phyloP scores from a whole-genome alignment of 92 coral and sea anemone species.

The Umimayanthus chanpuru region DNA sequence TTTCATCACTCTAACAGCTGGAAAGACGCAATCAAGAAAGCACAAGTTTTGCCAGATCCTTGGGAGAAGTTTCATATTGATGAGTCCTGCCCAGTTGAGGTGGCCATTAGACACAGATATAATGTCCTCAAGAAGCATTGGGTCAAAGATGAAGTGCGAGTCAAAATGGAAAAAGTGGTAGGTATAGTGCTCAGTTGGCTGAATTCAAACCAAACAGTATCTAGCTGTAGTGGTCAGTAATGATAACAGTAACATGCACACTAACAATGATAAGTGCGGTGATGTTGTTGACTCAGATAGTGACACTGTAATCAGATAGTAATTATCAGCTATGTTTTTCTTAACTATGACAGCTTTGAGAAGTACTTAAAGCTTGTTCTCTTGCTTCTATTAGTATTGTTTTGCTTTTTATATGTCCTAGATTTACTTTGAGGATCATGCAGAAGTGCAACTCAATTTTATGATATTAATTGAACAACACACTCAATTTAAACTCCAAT shows the following conservation, averaged over 20 bases:
- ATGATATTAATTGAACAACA: too few relatives aligned
- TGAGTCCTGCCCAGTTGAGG: conserved; percentile 82
- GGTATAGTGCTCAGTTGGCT: conserved; percentile 14
- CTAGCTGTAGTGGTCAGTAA: neutral
- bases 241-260: too few relatives aligned
- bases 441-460: too few relatives aligned
- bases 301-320: neutral
- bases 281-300: too few relatives aligned
- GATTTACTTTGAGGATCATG: too few relatives aligned
- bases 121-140: conserved; percentile 92
- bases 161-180: conserved; percentile 90
- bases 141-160: conserved; percentile 94
- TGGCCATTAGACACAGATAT: conserved; percentile 89
- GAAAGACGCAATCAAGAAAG: conserved; percentile 84
- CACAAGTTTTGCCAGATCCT: conserved; percentile 86
- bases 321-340: too few relatives aligned
- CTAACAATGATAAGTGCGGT: too few relatives aligned
- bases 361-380: neutral
- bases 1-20: conserved; percentile 81
- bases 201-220: neutral
- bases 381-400: neutral
- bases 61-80: conserved; percentile 96
- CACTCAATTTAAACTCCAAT: too few relatives aligned
- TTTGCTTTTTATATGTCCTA: neutral
- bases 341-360: neutral